phyloP scores from a whole-genome alignment of 2,888 invertebrate genomes.

The Lacanobia oleracea region DNA sequence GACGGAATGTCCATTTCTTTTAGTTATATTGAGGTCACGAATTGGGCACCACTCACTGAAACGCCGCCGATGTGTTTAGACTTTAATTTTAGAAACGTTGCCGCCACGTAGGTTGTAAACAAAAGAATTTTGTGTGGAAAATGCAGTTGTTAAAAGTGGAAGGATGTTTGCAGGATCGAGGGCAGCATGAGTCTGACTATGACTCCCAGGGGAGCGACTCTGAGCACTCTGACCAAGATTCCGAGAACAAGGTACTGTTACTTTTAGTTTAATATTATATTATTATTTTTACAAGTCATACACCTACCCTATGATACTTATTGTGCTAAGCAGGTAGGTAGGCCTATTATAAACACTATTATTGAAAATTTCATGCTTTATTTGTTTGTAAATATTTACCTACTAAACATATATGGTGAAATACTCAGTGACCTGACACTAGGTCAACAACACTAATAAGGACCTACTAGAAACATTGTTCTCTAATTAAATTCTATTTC shows the following conservation, averaged over 20 bases:
- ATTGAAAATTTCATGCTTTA: background rate
- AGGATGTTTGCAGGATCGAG: conserved; percentile 86
- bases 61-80: conserved; percentile 78
- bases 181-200: conserved; percentile 85
- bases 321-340: background rate
- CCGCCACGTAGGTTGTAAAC: conserved; percentile 78
- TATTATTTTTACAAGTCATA: background rate
- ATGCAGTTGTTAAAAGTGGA: conserved; percentile 87
- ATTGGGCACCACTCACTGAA: conserved; percentile 83
- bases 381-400: conserved; percentile 23
- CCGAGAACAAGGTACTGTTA: conserved; percentile 92
- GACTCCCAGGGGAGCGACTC: conserved; percentile 89
- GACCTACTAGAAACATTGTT: too few relatives aligned
- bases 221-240: conserved; percentile 92
- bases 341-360: background rate
- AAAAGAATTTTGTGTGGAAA: conserved; percentile 63
- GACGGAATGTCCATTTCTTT: conserved; percentile 89
- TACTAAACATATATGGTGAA: background rate
- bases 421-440: background rate
- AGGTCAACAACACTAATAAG: background rate
- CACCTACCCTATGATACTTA: background rate
- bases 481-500: background rate
- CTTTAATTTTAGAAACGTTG: conserved; percentile 71
- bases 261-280: background rate
- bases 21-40: conserved; percentile 87